These are phyloP conservation scores for Idaea straminata DNA, from an alignment of 2,888 invertebrate genomes.

Conservation along the genomic window DNA sequence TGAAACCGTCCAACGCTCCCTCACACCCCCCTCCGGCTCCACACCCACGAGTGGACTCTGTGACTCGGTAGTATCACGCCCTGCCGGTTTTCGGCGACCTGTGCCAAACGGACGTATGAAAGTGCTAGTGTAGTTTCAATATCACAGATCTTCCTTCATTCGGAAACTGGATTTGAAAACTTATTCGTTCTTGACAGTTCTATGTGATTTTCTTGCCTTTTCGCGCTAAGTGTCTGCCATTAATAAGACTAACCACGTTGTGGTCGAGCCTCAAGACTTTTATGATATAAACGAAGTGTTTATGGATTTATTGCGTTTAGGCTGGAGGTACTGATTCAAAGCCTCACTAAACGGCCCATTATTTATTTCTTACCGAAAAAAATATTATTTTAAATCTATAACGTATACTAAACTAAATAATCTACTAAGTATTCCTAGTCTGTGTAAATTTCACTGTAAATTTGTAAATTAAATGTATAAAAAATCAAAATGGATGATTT, in stretches of 20 bases:
- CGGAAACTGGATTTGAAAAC: conserved; percentile 9
- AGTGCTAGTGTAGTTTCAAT: conserved; percentile 45
- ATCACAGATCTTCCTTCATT: conserved; percentile 65
- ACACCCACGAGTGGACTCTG: conserved; percentile 66
- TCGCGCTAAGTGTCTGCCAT: not conserved
- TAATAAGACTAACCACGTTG: not conserved
- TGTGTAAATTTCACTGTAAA: conserved; percentile 61
- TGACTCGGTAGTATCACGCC: conserved; percentile 78
- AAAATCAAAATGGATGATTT: conserved; percentile 36
- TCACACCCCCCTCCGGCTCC: conserved; percentile 66
- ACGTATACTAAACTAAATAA: conserved; percentile 44
- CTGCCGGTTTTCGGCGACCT: conserved; percentile 76
- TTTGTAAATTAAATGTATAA: conserved; percentile 54
- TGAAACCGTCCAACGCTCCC: conserved; percentile 53
- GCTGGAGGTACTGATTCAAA: not conserved
- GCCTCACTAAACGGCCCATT: conserved; percentile 15
- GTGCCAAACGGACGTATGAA: conserved; percentile 79
- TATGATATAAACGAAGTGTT: not conserved
- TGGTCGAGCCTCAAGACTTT: conserved; percentile 1
- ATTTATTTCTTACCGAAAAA: conserved; percentile 16
- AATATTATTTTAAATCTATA: conserved; percentile 13
- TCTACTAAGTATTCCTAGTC: conserved; percentile 63
- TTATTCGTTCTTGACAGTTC: conserved; percentile 14
- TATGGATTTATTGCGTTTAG: conserved; percentile 7
- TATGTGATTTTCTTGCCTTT: conserved; percentile 12